phyloP scores from a whole-genome alignment of 1,140 invertebrate genomes.

The Spodoptera litura region DNA sequence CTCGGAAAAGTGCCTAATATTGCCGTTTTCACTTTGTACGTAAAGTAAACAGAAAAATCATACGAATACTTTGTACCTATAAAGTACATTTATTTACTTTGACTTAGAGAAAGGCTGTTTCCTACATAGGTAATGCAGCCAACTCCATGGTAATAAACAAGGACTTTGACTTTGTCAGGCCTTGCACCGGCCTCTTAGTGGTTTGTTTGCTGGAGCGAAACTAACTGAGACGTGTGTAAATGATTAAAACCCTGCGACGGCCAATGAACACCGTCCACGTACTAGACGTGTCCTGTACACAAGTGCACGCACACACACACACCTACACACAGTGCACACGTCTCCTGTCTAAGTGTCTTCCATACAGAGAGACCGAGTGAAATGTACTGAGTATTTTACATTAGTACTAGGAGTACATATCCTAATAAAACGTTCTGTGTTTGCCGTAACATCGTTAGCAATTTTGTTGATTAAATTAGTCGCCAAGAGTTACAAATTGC shows the following conservation, averaged over 20 bases:
- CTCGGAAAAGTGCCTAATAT: too few relatives aligned
- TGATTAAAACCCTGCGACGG: slow-evolving; percentile 16
- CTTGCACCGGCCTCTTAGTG: background rate
- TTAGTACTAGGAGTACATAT: background rate
- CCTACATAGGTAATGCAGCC: background rate
- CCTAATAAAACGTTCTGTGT: background rate
- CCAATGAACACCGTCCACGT: background rate
- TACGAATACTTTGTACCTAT: too few relatives aligned
- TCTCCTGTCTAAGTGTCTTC: background rate
- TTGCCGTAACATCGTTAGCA: too few relatives aligned
- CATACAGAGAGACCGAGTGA: background rate
- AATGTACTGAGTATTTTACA: too few relatives aligned
- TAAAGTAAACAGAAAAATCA: too few relatives aligned
- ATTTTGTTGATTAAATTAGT: too few relatives aligned
- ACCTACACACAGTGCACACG: background rate
- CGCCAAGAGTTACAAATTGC: too few relatives aligned
- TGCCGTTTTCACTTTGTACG: too few relatives aligned
- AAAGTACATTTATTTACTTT: too few relatives aligned
- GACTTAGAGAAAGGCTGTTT: too few relatives aligned
- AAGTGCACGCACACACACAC: background rate
- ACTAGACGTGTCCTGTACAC: background rate
- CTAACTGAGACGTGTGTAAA: slow-evolving; percentile 24
- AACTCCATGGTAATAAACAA: background rate
- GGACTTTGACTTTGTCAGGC: slow-evolving; percentile 12
- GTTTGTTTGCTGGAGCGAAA: slow-evolving; percentile 17